Evolutionary conservation across 1,140 invertebrate species (phyloP).

Genomic region (Orchestia grillus): DNA sequence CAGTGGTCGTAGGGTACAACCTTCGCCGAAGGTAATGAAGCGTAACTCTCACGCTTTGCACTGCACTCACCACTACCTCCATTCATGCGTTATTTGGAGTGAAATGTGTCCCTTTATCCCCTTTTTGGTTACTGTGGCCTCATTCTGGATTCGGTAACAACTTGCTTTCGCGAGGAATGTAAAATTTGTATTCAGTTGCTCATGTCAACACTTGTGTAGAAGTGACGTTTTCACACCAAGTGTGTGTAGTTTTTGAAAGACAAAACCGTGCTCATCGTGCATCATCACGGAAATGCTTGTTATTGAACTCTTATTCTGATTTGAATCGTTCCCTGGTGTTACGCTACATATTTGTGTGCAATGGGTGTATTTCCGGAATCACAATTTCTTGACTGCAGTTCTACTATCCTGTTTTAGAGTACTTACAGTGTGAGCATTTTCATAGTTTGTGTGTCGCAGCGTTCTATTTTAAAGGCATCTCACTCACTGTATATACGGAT

Average conservation of each 20-base stretch:
- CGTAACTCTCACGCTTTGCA: background rate
- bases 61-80: background rate
- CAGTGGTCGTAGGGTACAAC: background rate
- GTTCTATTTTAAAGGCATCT: background rate
- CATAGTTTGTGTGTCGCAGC: background rate
- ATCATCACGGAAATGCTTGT: background rate
- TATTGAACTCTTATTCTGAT: background rate
- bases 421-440: background rate
- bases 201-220: background rate
- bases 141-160: background rate
- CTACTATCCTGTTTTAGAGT: background rate
- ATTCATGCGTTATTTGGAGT: slow-evolving; percentile 27
- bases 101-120: background rate
- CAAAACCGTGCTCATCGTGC: background rate
- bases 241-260: background rate
- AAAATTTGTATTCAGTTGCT: background rate
- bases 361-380: background rate
- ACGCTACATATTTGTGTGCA: background rate
- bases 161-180: background rate
- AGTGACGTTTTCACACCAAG: background rate
- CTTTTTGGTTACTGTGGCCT: background rate
- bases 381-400: background rate
- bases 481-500: background rate
- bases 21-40: slow-evolving; percentile 3
- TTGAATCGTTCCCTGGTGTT: background rate